Base-by-base conservation (phyloP, 2,888 invertebrate species). In the Tubulanus polymorphus region DNA sequence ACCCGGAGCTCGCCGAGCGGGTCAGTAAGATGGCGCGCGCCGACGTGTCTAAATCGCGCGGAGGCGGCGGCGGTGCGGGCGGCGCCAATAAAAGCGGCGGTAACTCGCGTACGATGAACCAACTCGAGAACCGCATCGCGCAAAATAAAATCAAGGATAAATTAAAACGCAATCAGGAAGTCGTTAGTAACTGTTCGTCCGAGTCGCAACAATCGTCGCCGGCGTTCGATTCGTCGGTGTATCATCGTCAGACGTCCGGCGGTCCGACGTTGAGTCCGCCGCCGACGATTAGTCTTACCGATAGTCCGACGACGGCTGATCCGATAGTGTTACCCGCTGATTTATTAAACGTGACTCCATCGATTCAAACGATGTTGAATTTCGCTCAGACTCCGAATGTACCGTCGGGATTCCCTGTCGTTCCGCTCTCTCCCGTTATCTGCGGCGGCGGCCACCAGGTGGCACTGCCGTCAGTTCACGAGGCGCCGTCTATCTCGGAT, bases 91-190 rank as follows among this genome's bases (percentile, higher is more conserved):
- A n/a, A 8, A 52, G 63, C 45, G 45, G 27, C 23, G 66, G 68
- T 53, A 73, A 69, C 58, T 77, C 78, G n/a, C 66, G 76, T 51
- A 78, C 77, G 30, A 74, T 79, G 73, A 78, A 78, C 60, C 71
- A 74, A 55, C 63, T 79, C 47, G 78, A 79, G 62, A 76, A 75
- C 32, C 78, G 76, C 67, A 78, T 79, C 60, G 78, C 78, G 56
- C 77, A 78, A 61, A 79, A 78, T 60, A 75, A 72, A 63, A 74
- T 79, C 26, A 73, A 78, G 58, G 78, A 78, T 61, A 79, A 79
- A 56, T 62, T 75, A 51, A 74, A 72, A 62, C 68, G 64, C 55
- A 67, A 57, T 35, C 63, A 65, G 51, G 63, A 66, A 26, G 54
- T 6, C n/a, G 55, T 61, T 59, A 61, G 60, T 63, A 61, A 47